Percentiles rank a stretch among this genome's conserved stretches.
Conservation (phyloP, 2,888 invertebrate genomes). For the Eilema caniola region DNA sequence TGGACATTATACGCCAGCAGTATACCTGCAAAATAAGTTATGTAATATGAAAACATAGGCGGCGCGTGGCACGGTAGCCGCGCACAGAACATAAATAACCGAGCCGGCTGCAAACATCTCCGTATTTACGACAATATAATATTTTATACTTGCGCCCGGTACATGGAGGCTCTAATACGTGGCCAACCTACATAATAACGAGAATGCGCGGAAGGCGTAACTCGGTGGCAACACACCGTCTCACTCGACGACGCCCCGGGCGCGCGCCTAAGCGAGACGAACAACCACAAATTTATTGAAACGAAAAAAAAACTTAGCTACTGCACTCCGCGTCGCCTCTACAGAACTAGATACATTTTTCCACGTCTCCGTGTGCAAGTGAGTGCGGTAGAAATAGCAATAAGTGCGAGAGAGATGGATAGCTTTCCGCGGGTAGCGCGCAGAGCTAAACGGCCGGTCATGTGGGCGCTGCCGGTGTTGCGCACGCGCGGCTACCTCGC, state of each 20-base stretch:
- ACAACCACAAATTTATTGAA: conserved; percentile 87
- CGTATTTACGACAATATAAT: conserved; percentile 83
- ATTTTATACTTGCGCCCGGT: conserved; percentile 79
- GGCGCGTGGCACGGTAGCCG: conserved; percentile 81
- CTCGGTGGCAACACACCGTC: conserved; percentile 82
- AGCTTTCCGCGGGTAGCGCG: conserved; percentile 64
- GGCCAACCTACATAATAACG: conserved; percentile 85
- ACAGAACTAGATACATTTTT: conserved; percentile 87
- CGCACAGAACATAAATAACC: conserved; percentile 77
- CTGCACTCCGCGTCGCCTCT: conserved; percentile 85
- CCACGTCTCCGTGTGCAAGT: conserved; percentile 76
- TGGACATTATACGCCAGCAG: not conserved
- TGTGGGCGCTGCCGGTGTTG: conserved; percentile 87
- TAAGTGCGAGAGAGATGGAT: conserved; percentile 67
- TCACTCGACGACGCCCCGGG: conserved; percentile 80
- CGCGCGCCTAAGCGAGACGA: conserved; percentile 84
- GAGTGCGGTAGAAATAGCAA: conserved; percentile 51
- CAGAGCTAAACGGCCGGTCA: conserved; percentile 80
- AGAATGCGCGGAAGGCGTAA: conserved; percentile 86
- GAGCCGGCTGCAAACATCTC: conserved; percentile 74
- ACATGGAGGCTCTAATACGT: conserved; percentile 83
- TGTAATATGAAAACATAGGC: conserved; percentile 52
- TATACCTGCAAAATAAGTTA: conserved; percentile 33
- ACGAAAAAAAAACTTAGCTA: conserved; percentile 83
- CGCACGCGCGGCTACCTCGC: conserved; percentile 84